These are phyloP conservation scores for Dreissena rostriformis DNA, from an alignment of 1,140 invertebrate species.

Conservation along the genomic window DNA sequence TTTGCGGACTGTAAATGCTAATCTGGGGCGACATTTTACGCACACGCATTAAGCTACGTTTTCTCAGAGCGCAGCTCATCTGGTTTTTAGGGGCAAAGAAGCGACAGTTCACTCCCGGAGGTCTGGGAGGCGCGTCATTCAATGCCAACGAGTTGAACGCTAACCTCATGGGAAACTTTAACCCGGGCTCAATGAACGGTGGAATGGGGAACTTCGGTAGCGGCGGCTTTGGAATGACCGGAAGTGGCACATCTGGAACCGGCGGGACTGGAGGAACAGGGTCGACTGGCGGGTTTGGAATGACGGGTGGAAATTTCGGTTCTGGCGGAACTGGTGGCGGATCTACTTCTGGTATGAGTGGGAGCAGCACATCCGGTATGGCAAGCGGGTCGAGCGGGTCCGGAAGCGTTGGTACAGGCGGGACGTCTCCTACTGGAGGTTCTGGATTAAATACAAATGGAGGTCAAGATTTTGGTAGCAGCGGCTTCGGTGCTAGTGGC, in stretches of 20 bases:
- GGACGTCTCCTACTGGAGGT: neutral
- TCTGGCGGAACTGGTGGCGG: neutral
- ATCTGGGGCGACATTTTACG: too few relatives aligned
- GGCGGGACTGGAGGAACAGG: conserved; percentile 5
- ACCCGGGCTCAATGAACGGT: conserved; percentile 16
- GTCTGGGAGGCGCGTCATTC: conserved; percentile 18
- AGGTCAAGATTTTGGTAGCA: neutral
- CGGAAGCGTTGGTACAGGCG: neutral
- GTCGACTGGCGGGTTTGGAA: neutral
- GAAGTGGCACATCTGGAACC: conserved; percentile 9
- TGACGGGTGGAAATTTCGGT: neutral
- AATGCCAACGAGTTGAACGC: conserved; percentile 24
- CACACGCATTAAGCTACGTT: too few relatives aligned
- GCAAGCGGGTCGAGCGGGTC: neutral
- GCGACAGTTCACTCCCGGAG: conserved; percentile 29
- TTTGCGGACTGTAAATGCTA: too few relatives aligned
- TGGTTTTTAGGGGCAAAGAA: neutral
- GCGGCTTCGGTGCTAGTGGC: neutral
- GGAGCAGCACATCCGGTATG: neutral
- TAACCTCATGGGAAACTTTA: conserved; percentile 36
- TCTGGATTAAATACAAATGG: conserved; percentile 2
- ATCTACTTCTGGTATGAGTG: neutral
- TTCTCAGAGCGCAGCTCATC: too few relatives aligned
- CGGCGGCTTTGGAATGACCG: neutral
- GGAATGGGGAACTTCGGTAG: conserved; percentile 6